Evolutionary conservation across 2,888 invertebrate genomes (phyloP).

Genomic region (Drosophila niveifrons): DNA sequence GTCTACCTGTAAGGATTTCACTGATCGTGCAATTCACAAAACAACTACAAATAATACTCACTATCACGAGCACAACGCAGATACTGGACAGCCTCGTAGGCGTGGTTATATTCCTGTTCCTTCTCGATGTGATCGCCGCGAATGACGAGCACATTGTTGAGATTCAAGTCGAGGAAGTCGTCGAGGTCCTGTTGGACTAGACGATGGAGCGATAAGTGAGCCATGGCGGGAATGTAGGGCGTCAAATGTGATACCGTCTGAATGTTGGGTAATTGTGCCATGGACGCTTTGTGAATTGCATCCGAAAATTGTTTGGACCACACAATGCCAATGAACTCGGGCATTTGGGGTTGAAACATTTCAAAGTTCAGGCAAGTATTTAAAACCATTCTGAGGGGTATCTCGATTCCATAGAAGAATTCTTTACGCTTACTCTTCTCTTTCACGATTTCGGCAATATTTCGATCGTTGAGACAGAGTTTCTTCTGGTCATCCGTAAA

Average conservation of each 20-base stretch:
- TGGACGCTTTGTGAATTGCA: slow-evolving; percentile 28
- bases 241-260: slow-evolving; percentile 62
- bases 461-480: not conserved
- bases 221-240: slow-evolving; percentile 68
- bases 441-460: slow-evolving; percentile 51
- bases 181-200: slow-evolving; percentile 59
- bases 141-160: slow-evolving; percentile 77
- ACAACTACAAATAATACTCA: slow-evolving; percentile 40
- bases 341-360: slow-evolving; percentile 71
- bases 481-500: slow-evolving; percentile 5
- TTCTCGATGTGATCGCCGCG: slow-evolving; percentile 74
- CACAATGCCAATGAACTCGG: slow-evolving; percentile 80
- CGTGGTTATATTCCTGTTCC: slow-evolving; percentile 66
- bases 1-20: slow-evolving; percentile 55
- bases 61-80: slow-evolving; percentile 69
- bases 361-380: slow-evolving; percentile 69
- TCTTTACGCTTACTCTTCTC: slow-evolving; percentile 65
- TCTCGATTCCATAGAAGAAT: slow-evolving; percentile 83
- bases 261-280: slow-evolving; percentile 56
- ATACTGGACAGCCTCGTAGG: slow-evolving; percentile 70
- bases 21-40: not conserved
- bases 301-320: slow-evolving; percentile 64
- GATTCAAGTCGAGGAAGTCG: slow-evolving; percentile 71
- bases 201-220: slow-evolving; percentile 78
- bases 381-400: slow-evolving; percentile 54